Evolutionary conservation across 2,797 vertebrate genomes (phyloP).

Genomic region (Cyclopterus lumpus): DNA sequence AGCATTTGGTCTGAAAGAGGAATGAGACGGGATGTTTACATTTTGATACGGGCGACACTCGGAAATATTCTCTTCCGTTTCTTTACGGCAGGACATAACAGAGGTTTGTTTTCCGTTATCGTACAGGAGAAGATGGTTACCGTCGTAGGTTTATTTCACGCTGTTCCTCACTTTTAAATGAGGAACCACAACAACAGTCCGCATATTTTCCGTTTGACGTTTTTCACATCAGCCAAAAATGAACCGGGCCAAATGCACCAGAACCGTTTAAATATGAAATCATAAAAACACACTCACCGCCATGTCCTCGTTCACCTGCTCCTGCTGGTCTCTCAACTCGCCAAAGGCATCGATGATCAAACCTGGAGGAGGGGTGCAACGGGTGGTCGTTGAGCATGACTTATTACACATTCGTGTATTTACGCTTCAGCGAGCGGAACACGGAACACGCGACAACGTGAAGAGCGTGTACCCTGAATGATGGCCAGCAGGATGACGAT

Average conservation of each 20-base stretch:
- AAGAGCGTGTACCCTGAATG: constrained; percentile 90
- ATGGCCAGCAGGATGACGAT: constrained; percentile 99
- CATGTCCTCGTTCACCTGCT: constrained; percentile 99
- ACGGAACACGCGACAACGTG: not conserved
- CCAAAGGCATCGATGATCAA: constrained; percentile 99
- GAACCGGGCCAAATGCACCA: not conserved
- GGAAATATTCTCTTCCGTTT: not conserved
- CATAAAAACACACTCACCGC: constrained; percentile 85
- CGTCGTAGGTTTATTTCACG: not conserved
- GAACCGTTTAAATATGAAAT: not conserved
- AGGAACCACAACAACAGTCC: not conserved
- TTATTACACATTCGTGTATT: not conserved
- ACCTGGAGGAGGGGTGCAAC: constrained; percentile 80
- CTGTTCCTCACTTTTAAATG: not conserved
- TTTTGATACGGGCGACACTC: fast-evolving
- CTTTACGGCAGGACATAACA: not conserved
- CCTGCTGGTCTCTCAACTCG: constrained; percentile 98
- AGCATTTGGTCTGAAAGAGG: constrained; percentile 93
- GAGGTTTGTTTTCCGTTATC: not conserved
- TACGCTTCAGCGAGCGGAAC: not conserved
- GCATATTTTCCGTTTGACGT: not conserved
- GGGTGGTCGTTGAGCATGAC: not conserved
- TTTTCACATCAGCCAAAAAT: not conserved
- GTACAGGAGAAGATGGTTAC: not conserved
- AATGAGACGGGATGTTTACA: fast-evolving